Base-by-base conservation (phyloP, 2,113 vertebrate species). In the Nothocercus julius region DNA sequence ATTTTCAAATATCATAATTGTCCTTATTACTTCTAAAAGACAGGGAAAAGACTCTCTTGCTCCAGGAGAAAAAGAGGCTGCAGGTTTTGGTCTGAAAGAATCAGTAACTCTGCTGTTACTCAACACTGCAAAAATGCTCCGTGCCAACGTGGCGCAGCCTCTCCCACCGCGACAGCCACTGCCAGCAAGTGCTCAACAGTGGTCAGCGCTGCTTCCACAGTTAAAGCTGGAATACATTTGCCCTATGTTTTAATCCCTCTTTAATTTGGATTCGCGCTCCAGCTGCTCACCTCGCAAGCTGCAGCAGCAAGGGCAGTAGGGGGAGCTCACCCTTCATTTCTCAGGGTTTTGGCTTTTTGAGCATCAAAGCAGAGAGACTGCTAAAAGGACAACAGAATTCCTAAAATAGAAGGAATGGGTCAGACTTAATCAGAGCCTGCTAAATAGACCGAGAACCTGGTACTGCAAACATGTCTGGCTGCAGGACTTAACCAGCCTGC, bases 291-390 rank as follows among this genome's bases (percentile, higher is more conserved):
- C 38, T 13, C 42, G 42, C 32, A 66, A 90, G 58, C 62, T 69
- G 34, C 34, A 84, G 44, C 76, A 66, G 13, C 6, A 12, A 64
- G 45, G 76, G 74, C 96, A 91, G 92, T 8, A 97, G 97, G 75
- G 96, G 96, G 96, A 95, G 96, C 92, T 95, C 93, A 82, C 25
- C 70, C n/a, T 95, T 86, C 62, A 68, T 44, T 73, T 73, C 74
- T 85, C 76, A 68, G 18, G 16, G 11, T 51, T 44, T 38, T 20
- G 22, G 18, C 1, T 58, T 53, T 79, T 80, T 68, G 27, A 89
- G 0, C 17, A 88, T 70, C 90, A 88, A 74, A 90, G 56, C 13
- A 63, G 54, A 81, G 32, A 83, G 34, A 49, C 36, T n/a, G 30
- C 2, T 24, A 30, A 17, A 90, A 95, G 85, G 82, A 79, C 69